A percentile compares a stretch with the other conserved stretches of the same genome.
Conservation (phyloP, 2,888 invertebrate species). For the Drosophila antonietae region DNA sequence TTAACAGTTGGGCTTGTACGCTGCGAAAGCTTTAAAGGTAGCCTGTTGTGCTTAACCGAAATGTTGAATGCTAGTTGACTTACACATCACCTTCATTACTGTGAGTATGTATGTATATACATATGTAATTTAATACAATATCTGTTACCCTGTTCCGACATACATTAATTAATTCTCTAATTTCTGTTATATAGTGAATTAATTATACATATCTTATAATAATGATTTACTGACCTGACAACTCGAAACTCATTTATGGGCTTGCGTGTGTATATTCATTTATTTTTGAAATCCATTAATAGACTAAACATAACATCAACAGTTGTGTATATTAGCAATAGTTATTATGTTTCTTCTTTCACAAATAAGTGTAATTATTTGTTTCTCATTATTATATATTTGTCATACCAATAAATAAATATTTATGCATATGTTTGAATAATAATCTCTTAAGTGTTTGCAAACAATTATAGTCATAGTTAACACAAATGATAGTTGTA, state of each 20-base stretch:
- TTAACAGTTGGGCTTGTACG: slow-evolving; percentile 43
- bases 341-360: slow-evolving; percentile 54
- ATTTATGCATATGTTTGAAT: slow-evolving; percentile 47
- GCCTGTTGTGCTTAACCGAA: slow-evolving; percentile 34
- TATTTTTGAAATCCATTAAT: slow-evolving; percentile 75
- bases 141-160: background rate
- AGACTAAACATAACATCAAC: slow-evolving; percentile 83
- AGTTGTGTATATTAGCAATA: slow-evolving; percentile 81
- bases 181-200: too few species aligned
- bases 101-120: background rate
- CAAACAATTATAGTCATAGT: slow-evolving; percentile 80
- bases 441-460: slow-evolving; percentile 56
- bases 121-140: background rate
- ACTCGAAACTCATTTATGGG: background rate
- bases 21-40: slow-evolving; percentile 42
- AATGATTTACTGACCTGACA: background rate
- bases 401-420: slow-evolving; percentile 63
- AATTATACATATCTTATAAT: too few species aligned
- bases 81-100: slow-evolving; percentile 17
- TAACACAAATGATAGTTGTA: slow-evolving; percentile 73
- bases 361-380: slow-evolving; percentile 44
- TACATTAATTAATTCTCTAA: background rate
- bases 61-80: background rate
- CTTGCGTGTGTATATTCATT: slow-evolving; percentile 68
- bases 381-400: slow-evolving; percentile 33